Evolutionary conservation across 2,888 invertebrate species (phyloP).

Genomic region (Pantelozetes paolii): DNA sequence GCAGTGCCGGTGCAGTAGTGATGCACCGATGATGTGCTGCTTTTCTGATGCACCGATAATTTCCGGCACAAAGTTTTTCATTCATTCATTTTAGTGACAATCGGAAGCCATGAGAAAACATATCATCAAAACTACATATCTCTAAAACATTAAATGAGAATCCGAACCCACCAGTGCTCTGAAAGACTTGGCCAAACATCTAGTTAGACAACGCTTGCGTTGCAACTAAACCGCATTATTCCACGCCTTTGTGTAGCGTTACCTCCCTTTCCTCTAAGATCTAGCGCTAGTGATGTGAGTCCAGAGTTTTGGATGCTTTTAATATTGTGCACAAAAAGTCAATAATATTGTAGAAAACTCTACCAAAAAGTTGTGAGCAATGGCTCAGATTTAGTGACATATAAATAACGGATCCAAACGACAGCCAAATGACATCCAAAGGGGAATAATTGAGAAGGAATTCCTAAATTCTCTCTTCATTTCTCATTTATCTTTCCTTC

Average conservation of each 20-base stretch:
- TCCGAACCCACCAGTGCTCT: not conserved
- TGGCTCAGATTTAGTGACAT: slow-evolving; percentile 36
- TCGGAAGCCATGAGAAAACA: slow-evolving; percentile 27
- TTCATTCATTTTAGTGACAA: slow-evolving; percentile 36
- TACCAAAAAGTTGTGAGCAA: slow-evolving; percentile 19
- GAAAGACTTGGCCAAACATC: not conserved
- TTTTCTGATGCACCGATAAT: slow-evolving; percentile 28
- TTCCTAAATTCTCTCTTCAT: slow-evolving; percentile 26
- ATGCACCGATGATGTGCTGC: not conserved
- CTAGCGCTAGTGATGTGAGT: not conserved
- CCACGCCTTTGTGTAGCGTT: slow-evolving; percentile 8
- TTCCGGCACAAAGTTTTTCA: slow-evolving; percentile 32
- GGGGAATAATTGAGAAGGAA: slow-evolving; percentile 36
- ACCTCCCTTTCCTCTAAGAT: slow-evolving; percentile 1
- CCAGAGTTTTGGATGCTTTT: slow-evolving; percentile 28
- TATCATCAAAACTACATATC: slow-evolving; percentile 35
- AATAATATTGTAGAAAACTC: slow-evolving; percentile 36
- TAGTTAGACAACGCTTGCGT: slow-evolving; percentile 31
- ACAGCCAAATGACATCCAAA: slow-evolving; percentile 19
- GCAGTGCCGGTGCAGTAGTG: not conserved
- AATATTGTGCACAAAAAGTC: slow-evolving; percentile 31
- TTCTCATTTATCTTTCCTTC: slow-evolving; percentile 35
- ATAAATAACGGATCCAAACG: slow-evolving; percentile 23
- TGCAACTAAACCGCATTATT: slow-evolving; percentile 29
- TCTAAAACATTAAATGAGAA: slow-evolving; percentile 20